Evolutionary conservation across 1,140 invertebrate genomes (phyloP), one percentile per base, ranked within the genome.

Genomic region (Sitobion miscanthi): DNA sequence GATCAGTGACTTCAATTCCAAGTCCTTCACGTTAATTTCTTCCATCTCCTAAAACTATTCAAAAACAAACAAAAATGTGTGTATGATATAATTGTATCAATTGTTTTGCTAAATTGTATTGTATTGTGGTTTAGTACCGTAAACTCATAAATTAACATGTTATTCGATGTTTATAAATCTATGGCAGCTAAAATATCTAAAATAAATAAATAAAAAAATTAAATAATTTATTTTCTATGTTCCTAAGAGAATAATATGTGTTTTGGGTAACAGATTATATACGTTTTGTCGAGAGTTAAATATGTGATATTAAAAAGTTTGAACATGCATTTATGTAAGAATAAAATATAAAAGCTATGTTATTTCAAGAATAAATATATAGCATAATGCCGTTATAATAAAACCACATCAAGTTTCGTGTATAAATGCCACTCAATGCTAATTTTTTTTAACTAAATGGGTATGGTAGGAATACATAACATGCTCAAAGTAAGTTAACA

Each of bases 1-100:
- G 47, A 93, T 93, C 90, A 91, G 35, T n/a, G 91, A 86, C 21
- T 52, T 35, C 47, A 93, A n/a, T 57, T 93, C 52, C 14, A 93
- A 49, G 7, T 93, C 82, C 6, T 93, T 35, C 23, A 86, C 77
- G 3, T 6, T 20, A 38, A 92, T 92, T 38, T 86, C 91, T 30
- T 90, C 35, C 62, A 77, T 77, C 14, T 77, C 14, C 62, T n/a
- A n/a, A n/a, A 17, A n/a, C 62, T 77, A 30, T n/a, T 17, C 62
- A n/a, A 77, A 62, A 77, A 77, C 14, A 77, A 77, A n/a, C 62
- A n/a, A 77, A 17, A n/a, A 77, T 3, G 62, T n/a, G 17, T 5
- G 11, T n/a, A 30, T 30, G n/a, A 30, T n/a, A 77, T 54, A 69
- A 77, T 77, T n/a, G 62, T 69, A 69, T 14, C 9, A 30, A 30